phyloP scores from a whole-genome alignment of 2,113 vertebrate species.

The Bagarius yarrelli region DNA sequence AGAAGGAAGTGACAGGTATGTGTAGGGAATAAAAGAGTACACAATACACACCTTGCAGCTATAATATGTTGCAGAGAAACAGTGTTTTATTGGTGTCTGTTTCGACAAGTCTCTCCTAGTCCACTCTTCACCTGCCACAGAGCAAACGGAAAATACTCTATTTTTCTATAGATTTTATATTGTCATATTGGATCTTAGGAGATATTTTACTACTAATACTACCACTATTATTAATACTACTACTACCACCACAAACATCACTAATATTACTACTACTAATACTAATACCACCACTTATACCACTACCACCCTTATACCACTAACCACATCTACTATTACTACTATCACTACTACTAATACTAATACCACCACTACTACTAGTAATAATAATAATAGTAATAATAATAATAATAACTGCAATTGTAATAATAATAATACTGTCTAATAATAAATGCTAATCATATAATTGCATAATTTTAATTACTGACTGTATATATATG shows the following conservation, averaged over 20 bases:
- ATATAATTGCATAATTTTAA: too few relatives aligned
- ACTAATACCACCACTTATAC: not conserved
- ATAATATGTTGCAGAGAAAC: not conserved
- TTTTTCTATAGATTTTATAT: not conserved
- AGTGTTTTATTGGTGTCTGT: conserved; percentile 8
- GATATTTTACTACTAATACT: not conserved
- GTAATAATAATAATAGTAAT: too few relatives aligned
- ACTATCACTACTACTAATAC: too few relatives aligned
- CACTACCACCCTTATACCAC: too few relatives aligned
- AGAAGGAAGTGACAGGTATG: conserved; percentile 27
- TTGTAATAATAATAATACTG: too few relatives aligned
- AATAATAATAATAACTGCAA: too few relatives aligned
- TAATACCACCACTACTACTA: too few relatives aligned
- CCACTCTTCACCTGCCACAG: not conserved
- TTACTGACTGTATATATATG: too few relatives aligned
- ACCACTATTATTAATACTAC: not conserved
- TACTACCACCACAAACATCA: not conserved
- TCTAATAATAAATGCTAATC: too few relatives aligned
- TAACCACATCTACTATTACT: too few relatives aligned
- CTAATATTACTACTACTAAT: not conserved
- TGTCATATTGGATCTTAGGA: not conserved
- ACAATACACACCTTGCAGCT: not conserved
- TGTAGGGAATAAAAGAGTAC: conserved; percentile 6
- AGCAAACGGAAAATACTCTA: not conserved
- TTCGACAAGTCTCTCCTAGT: not conserved